Conservation (phyloP, 2,888 invertebrate genomes). For the Augiades crinisus region DNA sequence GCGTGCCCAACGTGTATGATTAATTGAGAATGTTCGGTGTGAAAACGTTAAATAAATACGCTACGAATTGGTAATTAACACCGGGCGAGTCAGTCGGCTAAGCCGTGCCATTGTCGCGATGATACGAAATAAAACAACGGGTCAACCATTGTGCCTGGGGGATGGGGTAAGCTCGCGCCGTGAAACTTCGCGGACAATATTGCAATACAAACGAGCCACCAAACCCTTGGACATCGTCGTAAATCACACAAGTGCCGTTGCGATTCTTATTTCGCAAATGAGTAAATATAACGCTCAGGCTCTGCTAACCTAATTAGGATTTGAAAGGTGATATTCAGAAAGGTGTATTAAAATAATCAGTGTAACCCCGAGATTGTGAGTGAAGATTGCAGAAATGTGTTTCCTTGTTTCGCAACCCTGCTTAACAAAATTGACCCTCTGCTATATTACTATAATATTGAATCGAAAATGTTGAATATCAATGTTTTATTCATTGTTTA, state of each 20-base stretch:
- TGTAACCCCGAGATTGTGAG: conserved; percentile 36
- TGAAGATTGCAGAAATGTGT: conserved; percentile 15
- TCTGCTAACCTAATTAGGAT: conserved; percentile 55
- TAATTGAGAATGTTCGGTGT: background rate
- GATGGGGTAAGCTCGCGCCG: conserved; percentile 37
- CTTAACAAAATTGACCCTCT: conserved; percentile 13
- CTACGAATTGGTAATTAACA: conserved; percentile 57
- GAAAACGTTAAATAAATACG: conserved; percentile 35
- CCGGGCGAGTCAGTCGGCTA: conserved; percentile 43
- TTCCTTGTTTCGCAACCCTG: conserved; percentile 2
- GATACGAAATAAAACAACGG: conserved; percentile 54
- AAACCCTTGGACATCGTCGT: conserved; percentile 39
- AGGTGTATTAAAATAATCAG: conserved; percentile 60
- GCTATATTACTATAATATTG: conserved; percentile 9
- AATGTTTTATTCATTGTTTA: conserved; percentile 23
- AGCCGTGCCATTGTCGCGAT: conserved; percentile 46
- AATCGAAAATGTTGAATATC: conserved; percentile 6
- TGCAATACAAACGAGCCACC: conserved; percentile 47
- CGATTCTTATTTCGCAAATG: conserved; percentile 60
- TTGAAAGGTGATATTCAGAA: too few species aligned
- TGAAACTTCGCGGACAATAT: conserved; percentile 53
- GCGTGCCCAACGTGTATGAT: background rate
- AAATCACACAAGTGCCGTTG: conserved; percentile 63
- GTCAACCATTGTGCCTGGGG: conserved; percentile 38
- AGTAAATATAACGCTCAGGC: conserved; percentile 50